phyloP scores from a whole-genome alignment of 2,888 invertebrate genomes.

The Leucophenga montana region DNA sequence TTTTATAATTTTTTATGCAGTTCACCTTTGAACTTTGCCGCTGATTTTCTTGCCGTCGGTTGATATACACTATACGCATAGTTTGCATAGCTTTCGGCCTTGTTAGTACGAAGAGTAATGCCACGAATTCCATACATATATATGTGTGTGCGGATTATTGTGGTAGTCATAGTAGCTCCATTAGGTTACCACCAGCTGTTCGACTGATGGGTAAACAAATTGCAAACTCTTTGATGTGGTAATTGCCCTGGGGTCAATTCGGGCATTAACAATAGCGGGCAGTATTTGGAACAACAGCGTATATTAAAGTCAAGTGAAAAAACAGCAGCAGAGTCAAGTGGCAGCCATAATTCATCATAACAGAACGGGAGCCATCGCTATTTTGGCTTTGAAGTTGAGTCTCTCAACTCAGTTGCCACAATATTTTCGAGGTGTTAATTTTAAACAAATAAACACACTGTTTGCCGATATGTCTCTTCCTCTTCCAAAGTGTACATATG shows the following conservation, averaged over 20 bases:
- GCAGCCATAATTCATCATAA: conserved; percentile 27
- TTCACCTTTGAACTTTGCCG: conserved; percentile 25
- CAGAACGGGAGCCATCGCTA: background rate
- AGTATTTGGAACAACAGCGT: background rate
- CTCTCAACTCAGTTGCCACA: conserved; percentile 5
- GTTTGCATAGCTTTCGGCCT: conserved; percentile 10
- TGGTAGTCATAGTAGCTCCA: background rate
- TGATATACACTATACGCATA: background rate
- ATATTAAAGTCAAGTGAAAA: background rate
- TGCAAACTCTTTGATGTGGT: conserved; percentile 31
- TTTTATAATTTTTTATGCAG: conserved; percentile 4
- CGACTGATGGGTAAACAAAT: conserved; percentile 29
- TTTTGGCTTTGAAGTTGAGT: conserved; percentile 6
- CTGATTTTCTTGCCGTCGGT: background rate
- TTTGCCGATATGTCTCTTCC: background rate
- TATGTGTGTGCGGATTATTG: background rate
- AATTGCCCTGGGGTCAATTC: conserved; percentile 20
- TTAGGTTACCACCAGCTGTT: conserved; percentile 27
- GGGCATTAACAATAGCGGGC: background rate
- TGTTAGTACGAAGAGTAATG: conserved; percentile 10
- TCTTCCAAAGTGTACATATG: too few relatives aligned
- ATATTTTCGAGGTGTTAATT: conserved; percentile 28
- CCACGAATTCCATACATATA: background rate
- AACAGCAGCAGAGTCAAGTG: conserved; percentile 20
- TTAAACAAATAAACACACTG: conserved; percentile 24